Conservation (phyloP, 2,888 invertebrate species). For the Magallana nippona region DNA sequence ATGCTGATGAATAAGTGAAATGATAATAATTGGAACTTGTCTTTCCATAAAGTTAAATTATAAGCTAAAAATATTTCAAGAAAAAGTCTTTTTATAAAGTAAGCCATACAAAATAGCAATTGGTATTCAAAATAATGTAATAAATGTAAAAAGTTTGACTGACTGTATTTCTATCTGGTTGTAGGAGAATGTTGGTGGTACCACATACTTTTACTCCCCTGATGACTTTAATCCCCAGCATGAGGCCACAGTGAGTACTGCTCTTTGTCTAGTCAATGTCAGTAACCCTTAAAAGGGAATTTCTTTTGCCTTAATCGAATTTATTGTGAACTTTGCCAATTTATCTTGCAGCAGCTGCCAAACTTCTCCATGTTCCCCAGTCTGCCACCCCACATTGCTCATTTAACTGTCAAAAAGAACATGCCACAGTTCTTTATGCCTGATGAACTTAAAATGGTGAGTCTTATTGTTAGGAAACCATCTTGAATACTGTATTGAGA, state of each 20-base stretch:
- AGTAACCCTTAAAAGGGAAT: no score
- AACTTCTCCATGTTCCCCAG: conserved; percentile 79
- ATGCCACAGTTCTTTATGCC: conserved; percentile 87
- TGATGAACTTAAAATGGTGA: conserved; percentile 87
- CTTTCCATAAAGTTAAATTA: no score
- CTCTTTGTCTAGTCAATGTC: no score
- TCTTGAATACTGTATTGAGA: neutral
- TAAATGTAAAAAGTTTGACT: no score
- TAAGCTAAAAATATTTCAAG: no score
- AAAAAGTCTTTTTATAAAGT: no score
- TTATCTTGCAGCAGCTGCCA: conserved; percentile 74
- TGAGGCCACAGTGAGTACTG: conserved; percentile 79
- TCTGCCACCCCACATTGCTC: conserved; percentile 79
- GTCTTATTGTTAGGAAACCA: conserved; percentile 2
- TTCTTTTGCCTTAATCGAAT: no score
- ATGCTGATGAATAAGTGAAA: no score
- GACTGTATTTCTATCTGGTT: conserved; percentile 39
- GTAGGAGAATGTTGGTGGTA: conserved; percentile 86
- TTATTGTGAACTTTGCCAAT: neutral
- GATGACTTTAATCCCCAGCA: conserved; percentile 76
- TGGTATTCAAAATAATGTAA: no score
- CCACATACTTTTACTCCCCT: conserved; percentile 91
- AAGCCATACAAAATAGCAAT: no score
- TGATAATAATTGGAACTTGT: no score
- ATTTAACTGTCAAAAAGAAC: conserved; percentile 80